These are phyloP conservation scores for Pyxicephalus adspersus DNA, from an alignment of 2,113 vertebrate genomes.

Conservation along the genomic window DNA sequence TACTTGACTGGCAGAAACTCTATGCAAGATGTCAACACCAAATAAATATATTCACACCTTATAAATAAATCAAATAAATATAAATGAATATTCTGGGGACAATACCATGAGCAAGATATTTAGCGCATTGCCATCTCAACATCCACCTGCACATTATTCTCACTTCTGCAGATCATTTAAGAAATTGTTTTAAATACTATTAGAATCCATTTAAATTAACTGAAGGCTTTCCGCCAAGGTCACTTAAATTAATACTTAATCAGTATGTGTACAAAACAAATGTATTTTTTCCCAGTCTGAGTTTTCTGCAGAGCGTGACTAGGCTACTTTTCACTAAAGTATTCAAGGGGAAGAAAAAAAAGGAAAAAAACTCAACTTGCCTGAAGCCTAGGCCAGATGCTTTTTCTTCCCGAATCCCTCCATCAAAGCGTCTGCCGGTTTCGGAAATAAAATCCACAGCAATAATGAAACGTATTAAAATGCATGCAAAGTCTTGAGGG, in stretches of 20 bases:
- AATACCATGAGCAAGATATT: too few relatives aligned
- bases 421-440: constrained; percentile 76
- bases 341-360: constrained; percentile 63
- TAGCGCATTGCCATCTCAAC: too few relatives aligned
- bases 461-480: constrained; percentile 88
- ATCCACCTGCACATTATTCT: too few relatives aligned
- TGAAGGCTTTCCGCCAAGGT: constrained; percentile 35
- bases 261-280: constrained; percentile 59
- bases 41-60: too few relatives aligned
- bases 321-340: constrained; percentile 67
- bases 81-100: too few relatives aligned
- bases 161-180: neutral
- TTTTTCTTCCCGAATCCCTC: constrained; percentile 78
- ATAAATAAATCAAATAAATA: too few relatives aligned
- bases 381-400: constrained; percentile 80
- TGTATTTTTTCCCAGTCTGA: constrained; percentile 55
- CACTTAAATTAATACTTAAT: constrained; percentile 54
- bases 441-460: constrained; percentile 83
- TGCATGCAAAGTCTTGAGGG: constrained; percentile 85
- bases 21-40: too few relatives aligned
- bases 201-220: neutral
- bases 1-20: too few relatives aligned
- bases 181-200: constrained; percentile 1
- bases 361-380: constrained; percentile 67
- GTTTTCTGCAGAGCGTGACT: constrained; percentile 62